Base-by-base conservation (phyloP, 2,113 vertebrate genomes). In the Numida meleagris region DNA sequence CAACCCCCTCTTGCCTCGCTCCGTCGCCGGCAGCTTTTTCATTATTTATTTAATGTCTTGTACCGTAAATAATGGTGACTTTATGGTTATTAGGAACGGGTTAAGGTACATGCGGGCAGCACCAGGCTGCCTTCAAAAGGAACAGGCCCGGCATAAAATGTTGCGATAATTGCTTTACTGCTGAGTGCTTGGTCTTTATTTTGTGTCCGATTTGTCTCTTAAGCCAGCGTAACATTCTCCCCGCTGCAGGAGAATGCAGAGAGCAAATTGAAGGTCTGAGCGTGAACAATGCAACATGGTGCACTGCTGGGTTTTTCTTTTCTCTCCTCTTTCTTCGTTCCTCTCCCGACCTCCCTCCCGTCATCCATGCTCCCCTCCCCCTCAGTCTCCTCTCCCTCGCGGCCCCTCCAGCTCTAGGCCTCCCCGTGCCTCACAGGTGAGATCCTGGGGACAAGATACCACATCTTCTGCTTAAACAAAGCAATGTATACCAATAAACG, bases 251-350 rank as follows among this genome's bases (percentile, higher is more conserved):
- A 99, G 99, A 99, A 99, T 99, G 99, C 98, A 98, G 98, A 99
- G 98, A 99, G 99, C 99, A 99, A 99, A 99, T 99, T 99, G 99
- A 99, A 99, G 99, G 99, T 99, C 98, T 98, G 99, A 99, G 99
- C 99, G 98, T 99, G 99, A 99, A 99, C 99, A 99, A 99, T 99
- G 98, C 98, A 98, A 99, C 99, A 99, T 98, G 99, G 98, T 98
- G 98, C 98, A 98, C 98, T 99, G 98, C 99, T 98, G 98, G 98
- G 98, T 97, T 97, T 98, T 98, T 98, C 97, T 97, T 98, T 98
- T 98, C 98, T 95, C 97, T 98, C 96, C 96, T 98, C 97, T 98
- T 98, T 98, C 97, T 98, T 97, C 97, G 93, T 97, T 98, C 97
- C 96, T 97, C 98, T 97, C 97, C 97, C 97, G 97, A 98, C 98